phyloP scores from a whole-genome alignment of 2,113 vertebrate genomes.

The Alexandromys fortis region DNA sequence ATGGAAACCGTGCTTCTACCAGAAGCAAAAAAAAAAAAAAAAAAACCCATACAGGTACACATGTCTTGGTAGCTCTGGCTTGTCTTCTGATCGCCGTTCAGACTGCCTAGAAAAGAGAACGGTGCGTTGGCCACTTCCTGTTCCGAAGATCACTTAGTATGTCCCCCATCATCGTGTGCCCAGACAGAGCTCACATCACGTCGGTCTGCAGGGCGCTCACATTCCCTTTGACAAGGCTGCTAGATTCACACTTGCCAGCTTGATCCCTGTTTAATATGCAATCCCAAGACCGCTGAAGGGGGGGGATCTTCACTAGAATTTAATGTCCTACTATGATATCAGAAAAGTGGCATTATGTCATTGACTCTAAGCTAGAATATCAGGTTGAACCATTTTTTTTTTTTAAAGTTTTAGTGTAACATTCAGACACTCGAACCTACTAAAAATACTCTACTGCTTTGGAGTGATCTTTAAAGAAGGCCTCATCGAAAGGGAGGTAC shows the following conservation, averaged over 20 bases:
- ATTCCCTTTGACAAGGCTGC: constrained; percentile 20
- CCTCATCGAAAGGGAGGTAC: constrained; percentile 39
- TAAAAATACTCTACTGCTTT: constrained; percentile 43
- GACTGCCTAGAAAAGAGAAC: not conserved
- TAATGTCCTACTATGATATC: constrained; percentile 26
- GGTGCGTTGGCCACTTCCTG: not conserved
- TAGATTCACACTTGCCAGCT: constrained; percentile 33
- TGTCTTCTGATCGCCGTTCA: not conserved
- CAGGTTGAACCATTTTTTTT: not conserved
- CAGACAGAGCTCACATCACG: not conserved
- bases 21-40: too few relatives aligned
- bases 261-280: constrained; percentile 43
- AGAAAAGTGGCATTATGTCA: constrained; percentile 50
- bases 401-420: constrained; percentile 32
- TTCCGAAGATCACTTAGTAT: not conserved
- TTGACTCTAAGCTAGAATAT: constrained; percentile 38
- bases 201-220: not conserved
- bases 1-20: not conserved
- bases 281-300: constrained; percentile 18
- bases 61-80: not conserved
- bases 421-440: constrained; percentile 23
- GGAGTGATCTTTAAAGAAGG: constrained; percentile 46
- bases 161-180: not conserved
- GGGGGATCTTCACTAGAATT: constrained; percentile 5
- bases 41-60: not conserved